phyloP scores from a whole-genome alignment of 2,113 vertebrate genomes.

The Pygoscelis adeliae region DNA sequence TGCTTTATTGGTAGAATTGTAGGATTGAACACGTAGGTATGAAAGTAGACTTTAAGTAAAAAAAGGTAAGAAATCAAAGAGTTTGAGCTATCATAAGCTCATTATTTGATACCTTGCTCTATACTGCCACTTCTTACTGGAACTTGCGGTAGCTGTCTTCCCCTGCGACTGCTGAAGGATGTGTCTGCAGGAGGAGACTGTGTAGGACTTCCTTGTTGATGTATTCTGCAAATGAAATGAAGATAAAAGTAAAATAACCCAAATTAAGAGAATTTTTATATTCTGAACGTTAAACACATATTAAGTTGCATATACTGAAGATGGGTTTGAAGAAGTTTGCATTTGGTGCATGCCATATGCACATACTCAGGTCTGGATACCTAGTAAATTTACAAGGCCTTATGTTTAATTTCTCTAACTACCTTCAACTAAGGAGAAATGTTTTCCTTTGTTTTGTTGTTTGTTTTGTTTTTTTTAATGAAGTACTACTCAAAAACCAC shows the following conservation, averaged over 20 bases:
- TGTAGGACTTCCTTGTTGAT: constrained; percentile 81
- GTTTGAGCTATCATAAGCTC: constrained; percentile 57
- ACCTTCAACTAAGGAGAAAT: background rate
- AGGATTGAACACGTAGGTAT: background rate
- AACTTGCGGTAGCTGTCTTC: constrained; percentile 93
- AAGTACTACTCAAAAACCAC: background rate
- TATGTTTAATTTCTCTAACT: background rate
- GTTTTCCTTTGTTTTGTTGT: background rate
- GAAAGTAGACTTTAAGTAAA: background rate
- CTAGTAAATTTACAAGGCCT: background rate
- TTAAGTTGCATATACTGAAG: background rate
- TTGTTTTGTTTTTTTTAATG: background rate
- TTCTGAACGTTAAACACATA: background rate
- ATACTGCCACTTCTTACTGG: constrained; percentile 91
- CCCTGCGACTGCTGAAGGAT: constrained; percentile 84
- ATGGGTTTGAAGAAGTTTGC: background rate
- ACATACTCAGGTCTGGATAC: background rate
- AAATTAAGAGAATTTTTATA: background rate
- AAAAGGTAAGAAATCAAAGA: constrained; percentile 35
- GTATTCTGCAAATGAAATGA: constrained; percentile 78
- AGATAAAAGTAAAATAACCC: background rate
- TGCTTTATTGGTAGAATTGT: background rate
- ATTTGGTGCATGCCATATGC: background rate
- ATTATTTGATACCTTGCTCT: constrained; percentile 90
- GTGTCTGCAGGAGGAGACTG: constrained; percentile 84